Percentiles rank a stretch among this genome's conserved stretches.
phyloP scores from a whole-genome alignment of 1,140 invertebrate genomes.

The Periplaneta americana region DNA sequence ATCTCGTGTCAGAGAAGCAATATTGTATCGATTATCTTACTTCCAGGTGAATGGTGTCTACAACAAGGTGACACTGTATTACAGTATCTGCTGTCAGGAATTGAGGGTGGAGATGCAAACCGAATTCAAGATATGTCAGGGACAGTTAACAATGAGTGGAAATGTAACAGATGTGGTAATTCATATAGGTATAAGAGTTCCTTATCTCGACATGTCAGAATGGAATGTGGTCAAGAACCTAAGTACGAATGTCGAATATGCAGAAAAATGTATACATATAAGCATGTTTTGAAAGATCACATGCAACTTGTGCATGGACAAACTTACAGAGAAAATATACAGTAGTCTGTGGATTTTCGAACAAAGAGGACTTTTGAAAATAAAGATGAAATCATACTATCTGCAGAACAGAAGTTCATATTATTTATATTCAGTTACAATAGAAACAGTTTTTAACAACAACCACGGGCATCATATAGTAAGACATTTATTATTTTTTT shows the following conservation, averaged over 20 bases:
- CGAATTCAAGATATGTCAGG: conserved; percentile 33
- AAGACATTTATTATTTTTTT: no score
- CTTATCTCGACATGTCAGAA: conserved; percentile 43
- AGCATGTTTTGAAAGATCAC: background rate
- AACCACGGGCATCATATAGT: no score
- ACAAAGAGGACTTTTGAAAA: no score
- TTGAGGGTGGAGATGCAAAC: conserved; percentile 18
- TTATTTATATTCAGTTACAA: no score
- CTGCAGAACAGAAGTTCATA: no score
- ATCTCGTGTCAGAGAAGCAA: background rate
- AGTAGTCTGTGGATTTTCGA: no score
- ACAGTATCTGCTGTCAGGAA: background rate
- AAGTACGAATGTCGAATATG: conserved; percentile 41
- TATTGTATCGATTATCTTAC: background rate
- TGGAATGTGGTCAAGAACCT: conserved; percentile 43
- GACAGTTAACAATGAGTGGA: conserved; percentile 39
- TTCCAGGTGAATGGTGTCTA: background rate
- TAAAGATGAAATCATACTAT: no score
- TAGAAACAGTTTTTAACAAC: no score
- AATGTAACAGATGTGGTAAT: conserved; percentile 33
- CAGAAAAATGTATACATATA: conserved; percentile 8
- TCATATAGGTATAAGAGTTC: conserved; percentile 35
- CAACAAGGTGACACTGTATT: background rate
- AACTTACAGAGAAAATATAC: background rate
- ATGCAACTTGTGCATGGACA: background rate